Evolutionary conservation across 2,797 vertebrate genomes (phyloP).

Genomic region (Malurus splendens): DNA sequence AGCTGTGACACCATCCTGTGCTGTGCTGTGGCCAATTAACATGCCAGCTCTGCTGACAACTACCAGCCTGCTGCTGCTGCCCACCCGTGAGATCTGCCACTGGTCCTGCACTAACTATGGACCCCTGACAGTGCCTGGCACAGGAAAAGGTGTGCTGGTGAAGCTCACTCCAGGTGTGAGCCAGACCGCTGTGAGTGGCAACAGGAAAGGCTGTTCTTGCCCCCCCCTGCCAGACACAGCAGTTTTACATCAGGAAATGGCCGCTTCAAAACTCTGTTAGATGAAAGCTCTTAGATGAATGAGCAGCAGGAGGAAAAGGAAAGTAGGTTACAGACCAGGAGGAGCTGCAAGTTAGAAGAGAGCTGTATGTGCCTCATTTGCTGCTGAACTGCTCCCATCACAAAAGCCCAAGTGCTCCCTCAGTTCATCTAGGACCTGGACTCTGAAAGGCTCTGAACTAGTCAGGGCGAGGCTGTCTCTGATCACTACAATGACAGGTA

Average conservation of each 20-base stretch:
- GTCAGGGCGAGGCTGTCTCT: neutral
- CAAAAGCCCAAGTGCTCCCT: conserved; percentile 1
- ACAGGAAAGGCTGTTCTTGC: neutral
- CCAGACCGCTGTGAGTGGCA: neutral
- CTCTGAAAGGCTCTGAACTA: conserved; percentile 13
- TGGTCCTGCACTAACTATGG: fast-evolving
- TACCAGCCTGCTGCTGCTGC: neutral
- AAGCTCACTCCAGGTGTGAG: neutral
- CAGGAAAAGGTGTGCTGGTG: neutral
- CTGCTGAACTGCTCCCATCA: neutral
- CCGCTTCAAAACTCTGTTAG: conserved; percentile 26
- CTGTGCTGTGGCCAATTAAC: neutral
- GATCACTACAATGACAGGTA: neutral
- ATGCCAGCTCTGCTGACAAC: neutral
- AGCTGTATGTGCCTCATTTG: conserved; percentile 19
- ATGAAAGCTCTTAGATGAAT: conserved; percentile 38
- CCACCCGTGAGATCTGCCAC: neutral
- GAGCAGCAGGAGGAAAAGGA: conserved; percentile 25
- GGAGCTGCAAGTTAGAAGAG: conserved; percentile 16
- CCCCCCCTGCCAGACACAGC: neutral
- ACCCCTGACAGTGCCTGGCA: neutral
- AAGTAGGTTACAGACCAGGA: conserved; percentile 56
- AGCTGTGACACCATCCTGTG: neutral
- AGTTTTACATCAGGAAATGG: conserved; percentile 3
- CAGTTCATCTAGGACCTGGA: neutral